Conservation (phyloP, 2,888 invertebrate species). For the Drosophila atroscutellata region DNA sequence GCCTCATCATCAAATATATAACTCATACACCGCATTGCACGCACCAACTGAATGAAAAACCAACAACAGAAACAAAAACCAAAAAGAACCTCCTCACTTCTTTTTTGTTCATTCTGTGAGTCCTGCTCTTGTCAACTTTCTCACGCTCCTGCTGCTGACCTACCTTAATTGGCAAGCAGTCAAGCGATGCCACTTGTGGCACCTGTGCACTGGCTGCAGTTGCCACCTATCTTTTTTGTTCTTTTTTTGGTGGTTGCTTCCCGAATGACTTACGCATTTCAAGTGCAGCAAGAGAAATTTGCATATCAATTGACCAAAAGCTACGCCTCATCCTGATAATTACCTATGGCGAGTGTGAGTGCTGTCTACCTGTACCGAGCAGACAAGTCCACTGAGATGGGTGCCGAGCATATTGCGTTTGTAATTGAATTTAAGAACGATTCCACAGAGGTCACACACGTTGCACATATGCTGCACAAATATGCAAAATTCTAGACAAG, state of each 20-base stretch:
- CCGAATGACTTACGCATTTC: slow-evolving; percentile 65
- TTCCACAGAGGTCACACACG: slow-evolving; percentile 69
- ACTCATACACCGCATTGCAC: slow-evolving; percentile 49
- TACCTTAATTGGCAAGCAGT: slow-evolving; percentile 64
- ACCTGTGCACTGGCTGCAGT: slow-evolving; percentile 40
- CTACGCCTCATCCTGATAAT: slow-evolving; percentile 66
- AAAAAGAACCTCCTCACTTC: not conserved
- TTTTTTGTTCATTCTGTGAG: not conserved
- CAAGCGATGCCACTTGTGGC: slow-evolving; percentile 68
- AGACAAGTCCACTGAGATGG: slow-evolving; percentile 19
- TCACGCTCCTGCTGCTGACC: slow-evolving; percentile 60
- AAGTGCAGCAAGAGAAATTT: slow-evolving; percentile 60
- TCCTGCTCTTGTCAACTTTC: slow-evolving; percentile 40
- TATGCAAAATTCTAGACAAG: slow-evolving; percentile 26
- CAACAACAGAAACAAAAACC: not conserved
- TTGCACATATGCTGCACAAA: slow-evolving; percentile 43
- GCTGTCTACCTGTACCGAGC: slow-evolving; percentile 6
- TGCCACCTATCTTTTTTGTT: slow-evolving; percentile 9
- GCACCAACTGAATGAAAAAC: not conserved
- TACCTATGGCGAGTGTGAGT: slow-evolving; percentile 44
- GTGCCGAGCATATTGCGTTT: slow-evolving; percentile 16
- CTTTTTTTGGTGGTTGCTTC: slow-evolving; percentile 38
- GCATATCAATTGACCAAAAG: slow-evolving; percentile 68
- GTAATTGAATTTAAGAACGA: slow-evolving; percentile 71
- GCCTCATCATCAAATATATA: slow-evolving; percentile 29